Conservation (phyloP, 2,888 invertebrate genomes). For the Icerya purchasi region DNA sequence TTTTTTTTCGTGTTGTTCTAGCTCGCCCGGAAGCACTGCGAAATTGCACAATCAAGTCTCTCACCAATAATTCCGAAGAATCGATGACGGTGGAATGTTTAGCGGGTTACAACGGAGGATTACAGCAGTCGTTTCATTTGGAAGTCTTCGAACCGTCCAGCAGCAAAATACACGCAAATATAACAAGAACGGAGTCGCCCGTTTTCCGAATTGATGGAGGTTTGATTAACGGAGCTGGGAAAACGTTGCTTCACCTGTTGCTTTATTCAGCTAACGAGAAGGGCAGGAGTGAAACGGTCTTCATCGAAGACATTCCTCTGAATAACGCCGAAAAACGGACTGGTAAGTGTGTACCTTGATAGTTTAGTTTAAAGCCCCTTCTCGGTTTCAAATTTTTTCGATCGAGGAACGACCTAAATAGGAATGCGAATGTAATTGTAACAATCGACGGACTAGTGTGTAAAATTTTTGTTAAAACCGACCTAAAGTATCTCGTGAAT, state of each 20-base stretch:
- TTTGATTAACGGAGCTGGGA: slow-evolving; percentile 22
- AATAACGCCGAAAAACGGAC: slow-evolving; percentile 68
- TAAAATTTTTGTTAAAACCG: no score
- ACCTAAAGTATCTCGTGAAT: no score
- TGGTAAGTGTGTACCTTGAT: no score
- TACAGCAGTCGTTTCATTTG: slow-evolving; percentile 61
- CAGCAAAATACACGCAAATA: slow-evolving; percentile 44
- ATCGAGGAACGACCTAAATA: no score
- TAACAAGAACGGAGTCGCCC: slow-evolving; percentile 39
- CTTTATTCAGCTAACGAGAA: slow-evolving; percentile 68
- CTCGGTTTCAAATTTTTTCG: no score
- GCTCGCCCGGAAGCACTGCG: slow-evolving; percentile 61
- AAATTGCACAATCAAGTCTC: slow-evolving; percentile 55
- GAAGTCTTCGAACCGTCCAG: slow-evolving; percentile 60
- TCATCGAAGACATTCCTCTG: slow-evolving; percentile 65
- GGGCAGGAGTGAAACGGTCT: slow-evolving; percentile 57
- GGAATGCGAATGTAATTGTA: no score
- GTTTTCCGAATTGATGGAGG: slow-evolving; percentile 39
- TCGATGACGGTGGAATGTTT: slow-evolving; percentile 57
- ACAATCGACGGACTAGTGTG: no score
- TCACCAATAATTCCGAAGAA: slow-evolving; percentile 18
- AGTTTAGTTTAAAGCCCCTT: no score
- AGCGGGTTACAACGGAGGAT: slow-evolving; percentile 70
- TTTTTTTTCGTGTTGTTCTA: no score
- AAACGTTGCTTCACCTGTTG: slow-evolving; percentile 44